Percentiles rank a stretch among this genome's conserved stretches.
Conservation (phyloP, 2,797 vertebrate species). For the Knipowitschia caucasica region DNA sequence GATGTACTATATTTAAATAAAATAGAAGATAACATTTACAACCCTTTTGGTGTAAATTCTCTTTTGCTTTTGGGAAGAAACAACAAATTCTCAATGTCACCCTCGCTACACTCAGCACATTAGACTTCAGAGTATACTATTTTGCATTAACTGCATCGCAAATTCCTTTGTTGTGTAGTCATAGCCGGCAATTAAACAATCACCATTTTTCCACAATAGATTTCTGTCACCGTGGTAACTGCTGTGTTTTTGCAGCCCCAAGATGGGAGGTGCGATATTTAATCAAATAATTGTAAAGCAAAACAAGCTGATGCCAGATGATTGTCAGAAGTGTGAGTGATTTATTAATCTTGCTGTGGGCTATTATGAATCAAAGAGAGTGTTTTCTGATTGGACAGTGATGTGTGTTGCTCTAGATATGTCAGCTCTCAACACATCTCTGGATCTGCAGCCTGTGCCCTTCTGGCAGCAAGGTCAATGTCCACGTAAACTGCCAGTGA, state of each 20-base stretch:
- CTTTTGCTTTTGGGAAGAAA: too few species aligned
- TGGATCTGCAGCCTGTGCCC: slow-evolving; percentile 45
- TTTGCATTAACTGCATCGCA: background rate
- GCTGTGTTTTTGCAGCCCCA: background rate
- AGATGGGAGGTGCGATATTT: slow-evolving; percentile 7
- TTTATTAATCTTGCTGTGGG: slow-evolving; percentile 52
- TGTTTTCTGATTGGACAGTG: slow-evolving; percentile 48
- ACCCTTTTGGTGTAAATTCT: too few species aligned
- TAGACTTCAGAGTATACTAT: background rate
- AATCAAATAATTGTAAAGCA: slow-evolving; percentile 32
- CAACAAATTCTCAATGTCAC: background rate
- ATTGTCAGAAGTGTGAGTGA: slow-evolving; percentile 51
- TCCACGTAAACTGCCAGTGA: slow-evolving; percentile 17
- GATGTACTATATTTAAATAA: background rate
- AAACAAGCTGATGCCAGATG: slow-evolving; percentile 32
- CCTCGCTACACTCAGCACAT: background rate
- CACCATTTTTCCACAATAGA: background rate
- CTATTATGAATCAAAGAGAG: slow-evolving; percentile 46
- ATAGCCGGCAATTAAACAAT: background rate
- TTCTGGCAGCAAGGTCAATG: slow-evolving; percentile 28
- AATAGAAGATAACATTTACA: too few species aligned
- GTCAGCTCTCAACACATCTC: slow-evolving; percentile 22
- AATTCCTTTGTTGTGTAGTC: background rate
- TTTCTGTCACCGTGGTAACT: background rate
- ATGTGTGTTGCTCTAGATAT: slow-evolving; percentile 28